A percentile compares a stretch with the other conserved stretches of the same genome.
phyloP scores from a whole-genome alignment of 2,113 vertebrate genomes.

The Sprattus sprattus region DNA sequence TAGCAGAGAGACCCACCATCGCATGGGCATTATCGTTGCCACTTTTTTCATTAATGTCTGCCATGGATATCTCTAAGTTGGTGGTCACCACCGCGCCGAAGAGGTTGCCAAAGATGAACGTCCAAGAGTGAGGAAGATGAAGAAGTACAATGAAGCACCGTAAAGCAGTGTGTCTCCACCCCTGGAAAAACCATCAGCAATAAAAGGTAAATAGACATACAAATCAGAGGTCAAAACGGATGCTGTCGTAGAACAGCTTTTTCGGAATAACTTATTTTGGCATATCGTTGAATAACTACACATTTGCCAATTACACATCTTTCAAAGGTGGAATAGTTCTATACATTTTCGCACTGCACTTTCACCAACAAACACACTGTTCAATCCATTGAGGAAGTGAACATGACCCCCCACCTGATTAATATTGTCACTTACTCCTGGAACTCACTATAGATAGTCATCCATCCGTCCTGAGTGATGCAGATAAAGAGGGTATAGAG shows the following conservation, averaged over 20 bases:
- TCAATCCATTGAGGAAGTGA: too few relatives aligned
- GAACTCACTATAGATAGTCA: constrained; percentile 59
- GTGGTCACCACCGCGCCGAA: constrained; percentile 60
- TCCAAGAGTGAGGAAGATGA: constrained; percentile 59
- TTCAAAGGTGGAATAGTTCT: too few relatives aligned
- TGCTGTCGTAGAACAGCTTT: not conserved
- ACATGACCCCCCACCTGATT: too few relatives aligned
- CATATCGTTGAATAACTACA: constrained; percentile 27
- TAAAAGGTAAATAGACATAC: not conserved
- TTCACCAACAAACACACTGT: too few relatives aligned
- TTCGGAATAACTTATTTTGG: not conserved
- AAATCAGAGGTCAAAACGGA: not conserved
- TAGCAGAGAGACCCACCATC: not conserved
- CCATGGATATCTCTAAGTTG: constrained; percentile 59
- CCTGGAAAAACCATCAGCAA: not conserved
- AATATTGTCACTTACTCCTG: constrained; percentile 47
- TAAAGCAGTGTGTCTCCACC: constrained; percentile 38
- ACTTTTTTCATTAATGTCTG: constrained; percentile 25
- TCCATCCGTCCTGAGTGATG: constrained; percentile 62
- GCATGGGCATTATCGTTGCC: not conserved
- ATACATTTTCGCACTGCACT: too few relatives aligned
- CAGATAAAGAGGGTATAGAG: constrained; percentile 63
- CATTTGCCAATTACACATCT: not conserved
- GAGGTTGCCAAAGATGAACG: constrained; percentile 66
- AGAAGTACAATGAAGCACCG: constrained; percentile 58